Evolutionary conservation across 2,797 vertebrate species (phyloP).

Genomic region (Valencia hispanica): DNA sequence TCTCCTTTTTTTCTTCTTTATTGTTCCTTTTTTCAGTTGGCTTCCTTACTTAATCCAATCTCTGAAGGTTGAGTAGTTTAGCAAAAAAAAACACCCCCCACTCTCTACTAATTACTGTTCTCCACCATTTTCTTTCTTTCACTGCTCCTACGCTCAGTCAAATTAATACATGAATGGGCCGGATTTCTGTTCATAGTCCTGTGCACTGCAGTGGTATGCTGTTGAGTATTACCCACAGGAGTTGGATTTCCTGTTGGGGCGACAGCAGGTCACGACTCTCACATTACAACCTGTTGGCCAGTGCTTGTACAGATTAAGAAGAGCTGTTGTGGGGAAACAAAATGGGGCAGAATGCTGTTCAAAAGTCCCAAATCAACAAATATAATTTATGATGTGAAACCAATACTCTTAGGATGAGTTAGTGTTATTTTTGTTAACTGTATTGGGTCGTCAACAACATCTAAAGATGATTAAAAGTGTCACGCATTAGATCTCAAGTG

Average conservation of each 20-base stretch:
- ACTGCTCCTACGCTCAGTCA: slow-evolving; percentile 19
- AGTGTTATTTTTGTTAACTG: not conserved
- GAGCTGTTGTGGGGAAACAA: not conserved
- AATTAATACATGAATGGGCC: slow-evolving; percentile 20
- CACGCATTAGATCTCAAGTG: no score
- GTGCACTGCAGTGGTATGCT: slow-evolving; percentile 30
- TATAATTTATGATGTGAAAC: no score
- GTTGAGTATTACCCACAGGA: slow-evolving; percentile 58
- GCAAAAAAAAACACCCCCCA: no score
- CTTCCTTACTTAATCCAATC: not conserved
- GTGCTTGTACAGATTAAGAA: not conserved
- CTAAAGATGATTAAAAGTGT: no score
- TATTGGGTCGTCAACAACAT: no score
- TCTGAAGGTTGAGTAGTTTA: slow-evolving; percentile 32
- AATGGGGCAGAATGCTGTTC: not conserved
- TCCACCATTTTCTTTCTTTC: slow-evolving; percentile 1
- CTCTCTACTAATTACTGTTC: not conserved
- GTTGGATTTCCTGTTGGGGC: slow-evolving; percentile 64
- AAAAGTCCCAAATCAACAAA: no score
- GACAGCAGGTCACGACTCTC: slow-evolving; percentile 58
- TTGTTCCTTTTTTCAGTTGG: slow-evolving; percentile 23
- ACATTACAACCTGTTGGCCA: slow-evolving; percentile 60
- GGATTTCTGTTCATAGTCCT: slow-evolving; percentile 45
- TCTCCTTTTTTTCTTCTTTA: slow-evolving; percentile 27
- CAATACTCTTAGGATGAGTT: not conserved